Conservation (phyloP, 1,140 invertebrate genomes). For the Vanessa atalanta region DNA sequence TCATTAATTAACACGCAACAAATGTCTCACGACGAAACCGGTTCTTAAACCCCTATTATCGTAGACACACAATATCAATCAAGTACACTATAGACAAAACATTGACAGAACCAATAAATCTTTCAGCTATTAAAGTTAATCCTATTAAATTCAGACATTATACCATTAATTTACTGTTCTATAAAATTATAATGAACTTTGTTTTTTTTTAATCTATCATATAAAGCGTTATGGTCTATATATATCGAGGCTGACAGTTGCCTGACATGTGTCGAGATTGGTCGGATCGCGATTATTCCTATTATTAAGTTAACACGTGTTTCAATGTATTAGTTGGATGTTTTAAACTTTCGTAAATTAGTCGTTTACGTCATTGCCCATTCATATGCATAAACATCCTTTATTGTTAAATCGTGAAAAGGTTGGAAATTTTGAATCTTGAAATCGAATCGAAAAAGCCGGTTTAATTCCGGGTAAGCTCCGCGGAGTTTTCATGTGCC, state of each 20-base stretch:
- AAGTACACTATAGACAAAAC: constrained; percentile 33
- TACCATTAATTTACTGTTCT: constrained; percentile 17
- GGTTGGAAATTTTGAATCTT: too few relatives aligned
- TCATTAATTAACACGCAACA: constrained; percentile 27
- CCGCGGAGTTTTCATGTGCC: too few relatives aligned
- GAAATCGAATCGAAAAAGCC: too few relatives aligned
- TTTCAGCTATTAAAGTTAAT: constrained; percentile 31
- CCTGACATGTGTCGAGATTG: constrained; percentile 2
- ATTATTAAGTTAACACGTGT: neutral
- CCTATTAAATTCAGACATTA: constrained; percentile 34
- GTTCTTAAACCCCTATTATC: constrained; percentile 25
- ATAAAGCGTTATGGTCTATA: constrained; percentile 23
- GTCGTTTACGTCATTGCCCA: too few relatives aligned
- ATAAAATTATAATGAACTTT: neutral
- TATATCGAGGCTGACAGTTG: neutral
- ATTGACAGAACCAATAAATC: constrained; percentile 39
- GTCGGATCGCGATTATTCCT: neutral
- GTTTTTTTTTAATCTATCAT: constrained; percentile 18
- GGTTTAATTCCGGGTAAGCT: too few relatives aligned
- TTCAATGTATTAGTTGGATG: neutral
- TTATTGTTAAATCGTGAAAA: too few relatives aligned
- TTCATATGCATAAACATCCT: too few relatives aligned
- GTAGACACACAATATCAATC: constrained; percentile 29
- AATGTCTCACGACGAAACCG: constrained; percentile 23
- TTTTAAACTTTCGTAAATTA: too few relatives aligned